These are phyloP conservation scores for Sclerodermus sp. DNA, from an alignment of 2,888 invertebrate species.

Conservation along the genomic window DNA sequence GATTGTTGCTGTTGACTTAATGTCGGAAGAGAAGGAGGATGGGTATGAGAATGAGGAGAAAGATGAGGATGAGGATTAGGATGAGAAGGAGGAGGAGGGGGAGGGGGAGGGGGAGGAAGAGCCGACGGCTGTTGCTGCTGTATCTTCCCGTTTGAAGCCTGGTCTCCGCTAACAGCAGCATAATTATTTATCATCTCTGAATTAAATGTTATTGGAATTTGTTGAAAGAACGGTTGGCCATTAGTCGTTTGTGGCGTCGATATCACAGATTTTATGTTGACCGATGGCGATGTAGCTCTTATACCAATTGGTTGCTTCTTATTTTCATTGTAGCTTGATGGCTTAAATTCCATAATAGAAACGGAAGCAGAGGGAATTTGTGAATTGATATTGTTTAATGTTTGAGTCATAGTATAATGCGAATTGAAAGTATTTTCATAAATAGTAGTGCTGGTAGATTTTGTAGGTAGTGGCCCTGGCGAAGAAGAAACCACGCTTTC, in stretches of 20 bases:
- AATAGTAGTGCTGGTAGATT: conserved; percentile 56
- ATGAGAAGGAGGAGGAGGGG: too few species aligned
- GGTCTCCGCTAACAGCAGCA: conserved; percentile 57
- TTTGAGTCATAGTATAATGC: conserved; percentile 70
- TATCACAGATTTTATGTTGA: conserved; percentile 59
- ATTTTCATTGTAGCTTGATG: conserved; percentile 40
- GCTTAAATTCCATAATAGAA: conserved; percentile 40
- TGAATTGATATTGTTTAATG: conserved; percentile 68
- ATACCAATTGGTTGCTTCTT: conserved; percentile 61
- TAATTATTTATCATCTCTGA: conserved; percentile 60
- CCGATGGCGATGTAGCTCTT: conserved; percentile 59
- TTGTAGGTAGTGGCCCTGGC: conserved; percentile 65
- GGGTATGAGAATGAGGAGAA: too few species aligned
- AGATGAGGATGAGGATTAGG: too few species aligned
- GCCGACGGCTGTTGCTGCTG: too few species aligned
- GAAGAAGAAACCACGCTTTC: conserved; percentile 74
- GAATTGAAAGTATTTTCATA: conserved; percentile 72
- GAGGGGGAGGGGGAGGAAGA: too few species aligned
- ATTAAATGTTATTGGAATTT: conserved; percentile 66
- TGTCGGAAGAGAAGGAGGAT: too few species aligned
- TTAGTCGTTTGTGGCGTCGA: conserved; percentile 62
- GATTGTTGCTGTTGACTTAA: conserved; percentile 65
- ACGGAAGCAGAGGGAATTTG: conserved; percentile 63
- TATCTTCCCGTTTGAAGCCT: conserved; percentile 43
- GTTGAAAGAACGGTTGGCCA: conserved; percentile 66